Evolutionary conservation across 1,140 invertebrate species (phyloP).

Genomic region (Drosophila novamexicana): DNA sequence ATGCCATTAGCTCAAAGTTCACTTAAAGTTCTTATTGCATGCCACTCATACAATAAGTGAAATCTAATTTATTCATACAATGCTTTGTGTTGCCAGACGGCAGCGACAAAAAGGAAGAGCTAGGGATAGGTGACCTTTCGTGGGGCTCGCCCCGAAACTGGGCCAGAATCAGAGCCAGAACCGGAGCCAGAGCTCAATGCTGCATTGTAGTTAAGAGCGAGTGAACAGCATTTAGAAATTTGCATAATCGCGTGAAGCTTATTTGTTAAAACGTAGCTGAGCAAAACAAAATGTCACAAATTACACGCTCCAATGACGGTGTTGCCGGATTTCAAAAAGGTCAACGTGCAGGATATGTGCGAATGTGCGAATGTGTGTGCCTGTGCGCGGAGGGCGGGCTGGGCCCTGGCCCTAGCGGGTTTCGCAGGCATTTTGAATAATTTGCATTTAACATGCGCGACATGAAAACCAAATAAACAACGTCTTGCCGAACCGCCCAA

Average conservation of each 20-base stretch:
- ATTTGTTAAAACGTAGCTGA: constrained; percentile 71
- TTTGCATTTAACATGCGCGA: constrained; percentile 81
- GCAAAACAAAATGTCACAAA: constrained; percentile 76
- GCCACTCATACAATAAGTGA: constrained; percentile 40
- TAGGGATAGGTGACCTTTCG: constrained; percentile 59
- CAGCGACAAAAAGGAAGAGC: constrained; percentile 40
- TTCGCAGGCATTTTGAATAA: constrained; percentile 64
- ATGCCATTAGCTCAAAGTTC: constrained; percentile 15
- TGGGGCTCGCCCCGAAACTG: constrained; percentile 14
- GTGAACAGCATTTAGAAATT: constrained; percentile 58
- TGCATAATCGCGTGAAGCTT: constrained; percentile 81
- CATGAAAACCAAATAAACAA: constrained; percentile 80
- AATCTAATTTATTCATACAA: constrained; percentile 73
- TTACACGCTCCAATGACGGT: constrained; percentile 62
- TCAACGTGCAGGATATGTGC: constrained; percentile 41
- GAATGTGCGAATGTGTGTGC: constrained; percentile 41
- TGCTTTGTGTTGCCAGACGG: constrained; percentile 30
- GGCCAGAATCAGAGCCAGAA: not conserved
- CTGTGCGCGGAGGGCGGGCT: constrained; percentile 4
- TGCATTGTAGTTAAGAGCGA: constrained; percentile 28
- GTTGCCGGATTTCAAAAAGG: constrained; percentile 64
- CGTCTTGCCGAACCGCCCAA: constrained; percentile 39
- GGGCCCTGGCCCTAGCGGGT: constrained; percentile 28
- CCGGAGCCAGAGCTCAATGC: not conserved
- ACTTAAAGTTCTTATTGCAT: constrained; percentile 12